Conservation (phyloP, 2,797 vertebrate species). For the Lithobates pipiens region DNA sequence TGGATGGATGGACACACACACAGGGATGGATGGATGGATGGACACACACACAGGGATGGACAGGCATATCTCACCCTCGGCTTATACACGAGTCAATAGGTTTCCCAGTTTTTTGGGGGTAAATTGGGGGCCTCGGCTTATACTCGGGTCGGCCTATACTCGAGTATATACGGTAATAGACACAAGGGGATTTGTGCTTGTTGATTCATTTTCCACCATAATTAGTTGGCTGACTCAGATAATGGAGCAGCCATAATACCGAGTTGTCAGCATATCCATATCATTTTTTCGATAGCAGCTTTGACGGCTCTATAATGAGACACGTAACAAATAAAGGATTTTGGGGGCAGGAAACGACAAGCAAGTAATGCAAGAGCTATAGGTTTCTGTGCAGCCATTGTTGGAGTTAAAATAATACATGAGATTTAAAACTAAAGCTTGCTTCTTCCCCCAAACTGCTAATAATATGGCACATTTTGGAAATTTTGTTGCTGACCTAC, state of each 20-base stretch:
- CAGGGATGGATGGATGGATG: too few relatives aligned
- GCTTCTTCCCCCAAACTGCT: too few relatives aligned
- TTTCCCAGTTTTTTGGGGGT: too few relatives aligned
- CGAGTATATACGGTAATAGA: too few relatives aligned
- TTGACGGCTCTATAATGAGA: constrained; percentile 6
- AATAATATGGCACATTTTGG: too few relatives aligned
- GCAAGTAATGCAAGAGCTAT: background rate
- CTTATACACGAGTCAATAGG: too few relatives aligned
- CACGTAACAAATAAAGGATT: background rate
- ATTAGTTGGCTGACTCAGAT: background rate
- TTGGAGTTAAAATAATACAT: background rate
- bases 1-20: too few relatives aligned
- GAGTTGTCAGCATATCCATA: background rate
- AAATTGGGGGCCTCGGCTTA: too few relatives aligned
- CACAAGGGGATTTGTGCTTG: background rate
- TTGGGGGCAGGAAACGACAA: background rate
- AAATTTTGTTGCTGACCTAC: too few relatives aligned
- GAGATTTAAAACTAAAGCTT: background rate
- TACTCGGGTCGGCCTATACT: too few relatives aligned
- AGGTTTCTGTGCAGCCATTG: background rate
- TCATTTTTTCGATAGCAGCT: background rate
- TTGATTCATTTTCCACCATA: constrained; percentile 7
- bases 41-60: too few relatives aligned
- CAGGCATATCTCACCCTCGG: too few relatives aligned
- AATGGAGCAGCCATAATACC: background rate